Evolutionary conservation across 2,113 vertebrate species (phyloP).

Genomic region (Regulus satrapa): DNA sequence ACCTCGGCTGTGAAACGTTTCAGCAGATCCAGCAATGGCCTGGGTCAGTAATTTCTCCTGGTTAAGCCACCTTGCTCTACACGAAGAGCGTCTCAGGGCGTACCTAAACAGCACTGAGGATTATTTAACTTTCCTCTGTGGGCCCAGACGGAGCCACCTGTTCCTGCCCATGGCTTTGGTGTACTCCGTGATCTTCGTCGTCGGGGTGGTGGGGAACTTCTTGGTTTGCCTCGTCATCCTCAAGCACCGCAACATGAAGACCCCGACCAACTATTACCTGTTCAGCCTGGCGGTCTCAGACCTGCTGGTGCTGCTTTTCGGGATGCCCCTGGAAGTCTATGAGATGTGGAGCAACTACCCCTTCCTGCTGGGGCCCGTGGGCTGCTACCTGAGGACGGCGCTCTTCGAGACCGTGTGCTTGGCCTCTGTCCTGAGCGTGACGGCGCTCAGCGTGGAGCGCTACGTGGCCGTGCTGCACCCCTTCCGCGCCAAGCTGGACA

Average conservation of each 20-base stretch:
- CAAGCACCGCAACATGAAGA: constrained; percentile 87
- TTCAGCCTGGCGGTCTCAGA: constrained; percentile 92
- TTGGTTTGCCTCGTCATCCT: constrained; percentile 91
- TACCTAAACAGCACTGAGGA: constrained; percentile 75
- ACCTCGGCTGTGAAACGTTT: not conserved
- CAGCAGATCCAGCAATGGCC: constrained; percentile 18
- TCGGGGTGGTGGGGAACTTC: constrained; percentile 85
- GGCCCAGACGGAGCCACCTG: constrained; percentile 70
- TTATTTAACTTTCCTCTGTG: constrained; percentile 71
- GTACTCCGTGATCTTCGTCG: constrained; percentile 80
- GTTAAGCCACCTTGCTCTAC: constrained; percentile 3
- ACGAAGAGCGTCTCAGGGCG: constrained; percentile 8
- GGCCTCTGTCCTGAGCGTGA: constrained; percentile 89
- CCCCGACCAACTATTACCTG: constrained; percentile 92
- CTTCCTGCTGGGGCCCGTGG: constrained; percentile 81
- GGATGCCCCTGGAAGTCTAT: constrained; percentile 93
- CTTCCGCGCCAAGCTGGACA: constrained; percentile 83
- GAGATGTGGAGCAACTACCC: constrained; percentile 98
- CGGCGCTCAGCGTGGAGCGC: constrained; percentile 86
- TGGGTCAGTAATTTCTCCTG: constrained; percentile 56
- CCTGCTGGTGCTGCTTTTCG: constrained; percentile 86
- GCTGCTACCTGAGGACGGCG: constrained; percentile 92
- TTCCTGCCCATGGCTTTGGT: constrained; percentile 71
- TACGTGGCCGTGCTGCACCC: constrained; percentile 91
- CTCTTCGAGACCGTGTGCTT: constrained; percentile 93